Conservation (phyloP, 2,888 invertebrate genomes). For the Hypomecis atomaria region DNA sequence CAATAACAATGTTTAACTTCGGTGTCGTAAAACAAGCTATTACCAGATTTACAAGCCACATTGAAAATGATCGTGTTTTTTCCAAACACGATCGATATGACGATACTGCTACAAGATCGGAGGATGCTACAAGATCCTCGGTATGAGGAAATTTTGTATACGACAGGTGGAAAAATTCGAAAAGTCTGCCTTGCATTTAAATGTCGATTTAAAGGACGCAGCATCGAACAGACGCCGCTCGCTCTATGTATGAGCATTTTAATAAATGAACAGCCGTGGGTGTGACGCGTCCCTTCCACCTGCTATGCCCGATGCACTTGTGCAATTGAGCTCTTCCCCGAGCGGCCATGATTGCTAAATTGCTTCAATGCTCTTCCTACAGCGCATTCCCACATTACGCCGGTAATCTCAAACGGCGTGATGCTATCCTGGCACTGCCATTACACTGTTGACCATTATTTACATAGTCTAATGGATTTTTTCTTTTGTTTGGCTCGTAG, state of each 20-base stretch:
- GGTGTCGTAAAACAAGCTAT: conserved; percentile 18
- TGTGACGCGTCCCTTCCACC: conserved; percentile 45
- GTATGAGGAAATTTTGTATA: conserved; percentile 9
- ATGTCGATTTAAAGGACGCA: conserved; percentile 1
- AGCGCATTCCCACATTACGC: conserved; percentile 46
- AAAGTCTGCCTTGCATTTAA: background rate
- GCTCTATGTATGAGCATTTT: conserved; percentile 12
- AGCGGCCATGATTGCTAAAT: conserved; percentile 50
- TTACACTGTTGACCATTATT: conserved; percentile 34
- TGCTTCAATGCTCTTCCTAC: conserved; percentile 54
- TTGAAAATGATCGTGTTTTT: conserved; percentile 3
- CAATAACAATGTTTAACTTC: conserved; percentile 19
- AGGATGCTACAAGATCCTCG: background rate
- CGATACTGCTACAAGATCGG: background rate
- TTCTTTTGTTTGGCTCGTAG: conserved; percentile 32
- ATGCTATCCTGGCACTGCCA: conserved; percentile 40
- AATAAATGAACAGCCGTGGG: conserved; percentile 35
- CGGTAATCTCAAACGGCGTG: conserved; percentile 39
- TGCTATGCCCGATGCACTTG: conserved; percentile 42
- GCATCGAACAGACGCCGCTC: conserved; percentile 1
- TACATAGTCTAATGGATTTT: conserved; percentile 37
- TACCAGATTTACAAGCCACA: conserved; percentile 20
- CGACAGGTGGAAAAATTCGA: conserved; percentile 3
- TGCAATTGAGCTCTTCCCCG: conserved; percentile 49
- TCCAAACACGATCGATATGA: conserved; percentile 2